A percentile compares a stretch with the other conserved stretches of the same genome.
Conservation (phyloP, 2,888 invertebrate species). For the Hirtodrosophila trivittata region DNA sequence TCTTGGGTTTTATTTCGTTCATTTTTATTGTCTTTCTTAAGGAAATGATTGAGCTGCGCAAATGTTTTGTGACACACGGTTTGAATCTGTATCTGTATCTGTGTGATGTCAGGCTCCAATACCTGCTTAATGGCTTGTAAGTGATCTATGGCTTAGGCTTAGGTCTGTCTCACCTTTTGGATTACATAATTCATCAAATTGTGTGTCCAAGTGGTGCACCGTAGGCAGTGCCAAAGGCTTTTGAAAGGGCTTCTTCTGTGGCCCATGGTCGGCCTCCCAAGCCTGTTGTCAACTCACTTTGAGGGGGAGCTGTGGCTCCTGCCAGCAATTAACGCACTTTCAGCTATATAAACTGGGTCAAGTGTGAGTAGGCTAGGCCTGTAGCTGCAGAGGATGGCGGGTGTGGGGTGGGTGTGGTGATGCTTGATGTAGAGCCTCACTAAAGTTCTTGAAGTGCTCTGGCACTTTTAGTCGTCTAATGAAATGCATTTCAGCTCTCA, state of each 20-base stretch:
- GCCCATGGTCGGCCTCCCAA: neutral
- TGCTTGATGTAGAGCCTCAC: slow-evolving; percentile 19
- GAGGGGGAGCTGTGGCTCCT: slow-evolving; percentile 16
- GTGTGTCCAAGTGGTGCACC: slow-evolving; percentile 32
- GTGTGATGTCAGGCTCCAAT: slow-evolving; percentile 8
- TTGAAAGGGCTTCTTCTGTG: slow-evolving; percentile 30
- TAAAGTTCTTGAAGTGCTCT: slow-evolving; percentile 47
- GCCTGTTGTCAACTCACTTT: slow-evolving; percentile 50
- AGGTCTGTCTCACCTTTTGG: neutral
- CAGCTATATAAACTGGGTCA: slow-evolving; percentile 60
- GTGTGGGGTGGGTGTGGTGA: neutral
- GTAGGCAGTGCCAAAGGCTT: slow-evolving; percentile 3
- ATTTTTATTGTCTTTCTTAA: slow-evolving; percentile 28
- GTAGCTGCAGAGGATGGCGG: slow-evolving; percentile 1
- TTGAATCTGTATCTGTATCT: slow-evolving; percentile 15
- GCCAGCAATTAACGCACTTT: slow-evolving; percentile 73
- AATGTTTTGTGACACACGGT: slow-evolving; percentile 43
- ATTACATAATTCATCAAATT: slow-evolving; percentile 64
- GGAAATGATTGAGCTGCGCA: slow-evolving; percentile 61
- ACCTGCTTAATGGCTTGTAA: slow-evolving; percentile 66
- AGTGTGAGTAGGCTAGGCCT: slow-evolving; percentile 46
- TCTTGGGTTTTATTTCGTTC: slow-evolving; percentile 9
- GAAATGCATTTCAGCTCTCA: slow-evolving; percentile 75
- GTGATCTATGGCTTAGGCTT: slow-evolving; percentile 52
- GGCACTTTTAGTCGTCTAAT: slow-evolving; percentile 65